Evolutionary conservation across 2,888 invertebrate genomes (phyloP).

Genomic region (Timandra comae): DNA sequence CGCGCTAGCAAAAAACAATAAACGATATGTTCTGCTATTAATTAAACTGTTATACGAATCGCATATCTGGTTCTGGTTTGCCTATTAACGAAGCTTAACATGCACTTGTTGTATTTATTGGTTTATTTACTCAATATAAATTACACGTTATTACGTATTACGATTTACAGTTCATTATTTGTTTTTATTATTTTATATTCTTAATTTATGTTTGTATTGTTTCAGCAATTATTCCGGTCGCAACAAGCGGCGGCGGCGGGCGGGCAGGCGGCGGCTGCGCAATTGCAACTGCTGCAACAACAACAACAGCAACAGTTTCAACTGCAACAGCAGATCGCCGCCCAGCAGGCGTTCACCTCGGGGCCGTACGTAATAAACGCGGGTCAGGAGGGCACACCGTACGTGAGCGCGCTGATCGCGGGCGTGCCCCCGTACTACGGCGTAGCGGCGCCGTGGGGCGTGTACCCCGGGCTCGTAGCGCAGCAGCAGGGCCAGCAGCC

Average conservation of each 20-base stretch:
- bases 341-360: constrained; percentile 85
- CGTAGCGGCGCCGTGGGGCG: constrained; percentile 92
- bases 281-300: constrained; percentile 83
- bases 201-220: constrained; percentile 37
- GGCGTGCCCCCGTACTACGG: constrained; percentile 95
- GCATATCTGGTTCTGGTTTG: constrained; percentile 23
- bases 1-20: constrained; percentile 47
- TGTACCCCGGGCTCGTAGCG: constrained; percentile 85
- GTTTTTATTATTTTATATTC: too few species aligned
- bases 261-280: constrained; percentile 80
- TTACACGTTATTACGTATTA: too few species aligned
- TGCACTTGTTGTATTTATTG: too few species aligned
- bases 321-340: constrained; percentile 86
- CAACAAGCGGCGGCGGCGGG: constrained; percentile 85
- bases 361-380: constrained; percentile 93
- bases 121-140: too few species aligned
- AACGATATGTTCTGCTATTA: constrained; percentile 53
- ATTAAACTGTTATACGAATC: constrained; percentile 45
- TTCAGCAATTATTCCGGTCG: constrained; percentile 92
- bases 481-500: constrained; percentile 84
- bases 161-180: too few species aligned
- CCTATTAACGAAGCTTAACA: constrained; percentile 12
- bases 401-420: constrained; percentile 88
- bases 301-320: constrained; percentile 86
- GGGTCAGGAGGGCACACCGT: constrained; percentile 80